Base-by-base conservation (phyloP, 2,888 invertebrate species). In the Steinernema hermaphroditum region DNA sequence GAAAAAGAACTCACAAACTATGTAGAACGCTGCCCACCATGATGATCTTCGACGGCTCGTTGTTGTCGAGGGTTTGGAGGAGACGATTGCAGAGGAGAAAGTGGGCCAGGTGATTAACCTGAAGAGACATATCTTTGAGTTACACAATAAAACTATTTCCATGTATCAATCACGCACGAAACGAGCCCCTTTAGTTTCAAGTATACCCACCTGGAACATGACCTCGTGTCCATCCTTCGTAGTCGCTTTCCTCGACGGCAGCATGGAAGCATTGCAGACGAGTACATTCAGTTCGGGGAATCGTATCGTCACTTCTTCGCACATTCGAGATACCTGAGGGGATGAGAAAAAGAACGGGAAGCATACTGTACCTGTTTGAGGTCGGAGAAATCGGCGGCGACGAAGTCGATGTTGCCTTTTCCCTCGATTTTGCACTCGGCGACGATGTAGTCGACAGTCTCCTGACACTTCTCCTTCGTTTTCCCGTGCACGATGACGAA, bases 61-160 rank as follows among this genome's bases (percentile, higher is more conserved):
- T 85, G 29, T 73, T 62, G 43, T 80, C 77, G 70, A 86, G 74
- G 27, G 80, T 41, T 2, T 78, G 77, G 6, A 82, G 68, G 43
- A 86, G 75, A 32, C 77, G 72, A 62, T 82, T 81, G 73, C 78
- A 79, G 24, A 86, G 75, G 27, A 83, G 73, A 71, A 83, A 85
- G 68, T 86, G 85, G n/a, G 86, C 75, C 70, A 86, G 76, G 71
- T 85, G 85, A 74, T 86, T 86, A 68, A 85, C 80, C 85, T 85
- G 73, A 50, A 81, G 76, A 2, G n/a, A 19, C 27, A 24, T 27
- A 50, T n/a, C 34, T 70, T 0, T 16, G 14, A 22, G 2, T 41
- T 9, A 12, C 14, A 29, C 29, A 12, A 9, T 19, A 43, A 68
- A 71, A 12, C 12, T 71, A 16, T 14, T 72, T 0, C 69, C 12